Evolutionary conservation across 2,888 invertebrate species (phyloP).

Genomic region (Amorpha juglandis): DNA sequence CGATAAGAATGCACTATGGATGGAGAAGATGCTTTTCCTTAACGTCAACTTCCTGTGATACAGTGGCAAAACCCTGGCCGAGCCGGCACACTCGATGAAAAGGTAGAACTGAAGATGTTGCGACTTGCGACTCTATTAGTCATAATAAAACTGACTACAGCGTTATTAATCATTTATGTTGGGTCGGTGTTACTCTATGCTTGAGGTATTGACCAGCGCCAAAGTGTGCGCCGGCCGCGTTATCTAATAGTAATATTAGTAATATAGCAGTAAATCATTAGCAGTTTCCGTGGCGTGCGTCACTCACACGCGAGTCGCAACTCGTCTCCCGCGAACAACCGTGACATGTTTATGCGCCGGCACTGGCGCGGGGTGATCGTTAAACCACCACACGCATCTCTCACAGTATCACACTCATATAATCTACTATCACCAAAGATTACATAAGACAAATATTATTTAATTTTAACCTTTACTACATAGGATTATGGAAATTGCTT

Average conservation of each 20-base stretch:
- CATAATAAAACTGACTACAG: no score
- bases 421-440: background rate
- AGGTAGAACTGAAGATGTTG: no score
- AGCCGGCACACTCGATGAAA: no score
- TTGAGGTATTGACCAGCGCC: background rate
- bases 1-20: no score
- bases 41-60: no score
- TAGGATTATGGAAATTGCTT: no score
- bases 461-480: no score
- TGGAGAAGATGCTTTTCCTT: no score
- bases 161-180: background rate
- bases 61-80: no score
- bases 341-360: slow-evolving; percentile 26
- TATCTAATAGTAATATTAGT: background rate
- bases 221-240: background rate
- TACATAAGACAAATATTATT: background rate
- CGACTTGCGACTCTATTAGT: no score
- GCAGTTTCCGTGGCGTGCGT: slow-evolving; percentile 8
- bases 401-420: background rate
- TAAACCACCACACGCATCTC: background rate
- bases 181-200: background rate
- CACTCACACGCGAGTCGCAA: slow-evolving; percentile 1
- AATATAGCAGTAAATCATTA: background rate
- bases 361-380: background rate
- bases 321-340: slow-evolving; percentile 17